A percentile compares a stretch with the other conserved stretches of the same genome.
Conservation (phyloP, 2,113 vertebrate genomes). For the Hemichromis elongatus region DNA sequence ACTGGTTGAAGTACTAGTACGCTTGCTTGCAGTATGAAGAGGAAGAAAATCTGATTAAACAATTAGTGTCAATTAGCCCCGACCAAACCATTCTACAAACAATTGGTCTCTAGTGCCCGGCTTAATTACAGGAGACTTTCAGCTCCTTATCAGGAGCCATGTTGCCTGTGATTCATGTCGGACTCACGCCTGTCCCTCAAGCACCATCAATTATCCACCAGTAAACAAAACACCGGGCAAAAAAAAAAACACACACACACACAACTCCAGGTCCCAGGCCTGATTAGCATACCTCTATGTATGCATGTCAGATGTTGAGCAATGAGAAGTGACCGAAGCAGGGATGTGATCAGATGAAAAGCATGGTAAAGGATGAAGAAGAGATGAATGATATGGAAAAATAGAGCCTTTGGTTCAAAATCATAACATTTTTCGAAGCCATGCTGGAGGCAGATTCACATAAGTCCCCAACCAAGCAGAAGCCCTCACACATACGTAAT, state of each 20-base stretch:
- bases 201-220: constrained; percentile 97
- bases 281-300: constrained; percentile 74
- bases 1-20: constrained; percentile 40
- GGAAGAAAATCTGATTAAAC: constrained; percentile 99
- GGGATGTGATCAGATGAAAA: constrained; percentile 30
- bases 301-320: constrained; percentile 48
- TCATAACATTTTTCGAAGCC: background rate
- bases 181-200: constrained; percentile 91
- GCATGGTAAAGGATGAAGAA: background rate
- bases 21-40: constrained; percentile 69
- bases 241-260: background rate
- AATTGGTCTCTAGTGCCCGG: constrained; percentile 98
- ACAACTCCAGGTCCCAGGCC: constrained; percentile 72
- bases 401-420: background rate
- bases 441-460: background rate
- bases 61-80: constrained; percentile 99
- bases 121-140: constrained; percentile 98
- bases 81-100: constrained; percentile 97
- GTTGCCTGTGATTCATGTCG: constrained; percentile 92
- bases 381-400: background rate
- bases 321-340: constrained; percentile 45
- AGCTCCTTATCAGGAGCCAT: constrained; percentile 89
- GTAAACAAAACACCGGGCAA: constrained; percentile 51
- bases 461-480: background rate
- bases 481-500: background rate